Conservation (phyloP, 2,113 vertebrate species). For the Epinephelus moara region DNA sequence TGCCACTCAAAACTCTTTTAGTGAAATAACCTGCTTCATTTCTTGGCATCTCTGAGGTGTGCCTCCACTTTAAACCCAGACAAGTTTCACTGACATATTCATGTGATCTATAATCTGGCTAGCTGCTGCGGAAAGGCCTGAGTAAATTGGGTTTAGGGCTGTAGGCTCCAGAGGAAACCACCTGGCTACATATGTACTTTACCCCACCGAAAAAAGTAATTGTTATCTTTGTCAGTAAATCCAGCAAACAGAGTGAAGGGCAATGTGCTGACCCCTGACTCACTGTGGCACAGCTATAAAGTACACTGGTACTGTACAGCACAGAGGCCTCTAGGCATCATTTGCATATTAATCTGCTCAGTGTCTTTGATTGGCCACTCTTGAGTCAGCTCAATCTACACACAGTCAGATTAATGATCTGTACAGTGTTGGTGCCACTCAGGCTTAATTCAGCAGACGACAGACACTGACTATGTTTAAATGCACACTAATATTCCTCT, state of each 20-base stretch:
- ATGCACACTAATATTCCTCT: too few relatives aligned
- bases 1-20: constrained; percentile 34
- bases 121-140: constrained; percentile 16
- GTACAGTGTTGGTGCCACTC: neutral
- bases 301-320: neutral
- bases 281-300: neutral
- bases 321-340: neutral
- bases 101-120: constrained; percentile 25
- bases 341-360: constrained; percentile 2
- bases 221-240: constrained; percentile 14
- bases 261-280: constrained; percentile 21
- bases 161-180: neutral
- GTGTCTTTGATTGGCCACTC: constrained; percentile 6
- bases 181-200: neutral
- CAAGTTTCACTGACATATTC: constrained; percentile 30
- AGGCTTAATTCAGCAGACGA: constrained; percentile 8
- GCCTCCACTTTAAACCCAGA: constrained; percentile 15
- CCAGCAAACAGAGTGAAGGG: neutral
- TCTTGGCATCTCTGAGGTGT: constrained; percentile 9
- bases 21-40: constrained; percentile 25
- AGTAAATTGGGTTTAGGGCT: constrained; percentile 13
- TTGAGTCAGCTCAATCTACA: constrained; percentile 2
- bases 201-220: neutral
- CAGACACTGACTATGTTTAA: neutral
- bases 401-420: neutral